Base-by-base conservation (phyloP, 1,140 invertebrate species). In the Leptoteleia sp. region DNA sequence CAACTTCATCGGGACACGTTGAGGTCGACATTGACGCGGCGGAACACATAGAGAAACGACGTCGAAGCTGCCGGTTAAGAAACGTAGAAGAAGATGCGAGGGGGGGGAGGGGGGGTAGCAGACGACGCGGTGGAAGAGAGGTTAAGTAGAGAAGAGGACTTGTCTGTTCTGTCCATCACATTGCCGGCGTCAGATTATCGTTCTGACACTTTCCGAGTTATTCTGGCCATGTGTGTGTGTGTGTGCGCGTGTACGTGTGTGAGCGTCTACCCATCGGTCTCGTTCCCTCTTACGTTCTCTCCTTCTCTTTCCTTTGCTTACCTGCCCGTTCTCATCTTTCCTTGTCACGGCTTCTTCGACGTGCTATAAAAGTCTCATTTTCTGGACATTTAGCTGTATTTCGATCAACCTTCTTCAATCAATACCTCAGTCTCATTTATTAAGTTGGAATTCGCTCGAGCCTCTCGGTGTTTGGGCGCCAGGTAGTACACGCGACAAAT, bases 121-220 rank as follows among this genome's bases (percentile, higher is more conserved):
- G 67, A 71, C 75, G 73, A 79, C 42, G 59, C 79, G 78, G 76
- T 68, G 67, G 79, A 70, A 77, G 79, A 73, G 81, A 83, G 76
- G 78, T 80, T 82, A 83, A 82, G 80, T 76, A 80, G 79, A 79
- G 81, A 81, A 81, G 82, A 83, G 82, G 80, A 81, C 85, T 88
- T 88, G 85, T 89, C 87, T 85, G 86, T 88, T 83, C 86, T 84
- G 88, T 90, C 89, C 88, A 86, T 90, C 89, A 88, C 83, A 83
- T 89, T 84, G 88, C 87, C 81, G 73, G 83, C 85, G 88, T 89
- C 89, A 89, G 89, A 89, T 90, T 90, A 89, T 89, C 88, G 88
- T 89, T 89, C 88, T 89, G 89, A 89, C 89, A 89, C 87, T 90
- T 89, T 89, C 81, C 84, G 84, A 89, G 88, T 89, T 90, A 89